Conservation (phyloP, 2,888 invertebrate genomes). For the Phortica magna region DNA sequence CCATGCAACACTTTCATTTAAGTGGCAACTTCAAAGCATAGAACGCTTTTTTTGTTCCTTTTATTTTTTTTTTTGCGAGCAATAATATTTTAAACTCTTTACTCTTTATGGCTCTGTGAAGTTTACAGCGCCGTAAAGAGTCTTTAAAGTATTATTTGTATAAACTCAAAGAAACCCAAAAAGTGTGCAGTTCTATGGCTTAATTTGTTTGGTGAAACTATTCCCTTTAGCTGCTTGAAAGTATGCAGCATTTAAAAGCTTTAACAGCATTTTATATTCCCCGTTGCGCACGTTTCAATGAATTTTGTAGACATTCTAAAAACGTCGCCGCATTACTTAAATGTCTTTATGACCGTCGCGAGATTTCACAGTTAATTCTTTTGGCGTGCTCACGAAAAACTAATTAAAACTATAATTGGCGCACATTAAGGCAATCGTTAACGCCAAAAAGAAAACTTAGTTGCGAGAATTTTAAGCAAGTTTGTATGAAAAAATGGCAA, state of each 20-base stretch:
- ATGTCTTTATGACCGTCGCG: conserved; percentile 14
- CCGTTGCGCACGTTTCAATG: not conserved
- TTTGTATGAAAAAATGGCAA: not conserved
- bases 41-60: not conserved
- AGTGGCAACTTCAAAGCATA: not conserved
- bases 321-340: not conserved
- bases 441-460: not conserved
- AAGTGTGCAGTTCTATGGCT: no score
- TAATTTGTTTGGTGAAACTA: no score
- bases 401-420: conserved; percentile 29
- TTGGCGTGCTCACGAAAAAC: not conserved
- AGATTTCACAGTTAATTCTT: not conserved
- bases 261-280: not conserved
- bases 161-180: no score
- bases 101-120: no score
- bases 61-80: not conserved
- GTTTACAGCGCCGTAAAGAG: no score
- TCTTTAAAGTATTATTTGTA: no score
- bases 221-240: no score
- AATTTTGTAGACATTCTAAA: not conserved
- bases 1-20: not conserved
- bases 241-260: not conserved
- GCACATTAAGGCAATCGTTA: conserved; percentile 10
- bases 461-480: not conserved
- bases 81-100: no score